Evolutionary conservation across 2,888 invertebrate species (phyloP), one percentile per base, ranked within the genome.

Genomic region (Emmelina monodactyla): DNA sequence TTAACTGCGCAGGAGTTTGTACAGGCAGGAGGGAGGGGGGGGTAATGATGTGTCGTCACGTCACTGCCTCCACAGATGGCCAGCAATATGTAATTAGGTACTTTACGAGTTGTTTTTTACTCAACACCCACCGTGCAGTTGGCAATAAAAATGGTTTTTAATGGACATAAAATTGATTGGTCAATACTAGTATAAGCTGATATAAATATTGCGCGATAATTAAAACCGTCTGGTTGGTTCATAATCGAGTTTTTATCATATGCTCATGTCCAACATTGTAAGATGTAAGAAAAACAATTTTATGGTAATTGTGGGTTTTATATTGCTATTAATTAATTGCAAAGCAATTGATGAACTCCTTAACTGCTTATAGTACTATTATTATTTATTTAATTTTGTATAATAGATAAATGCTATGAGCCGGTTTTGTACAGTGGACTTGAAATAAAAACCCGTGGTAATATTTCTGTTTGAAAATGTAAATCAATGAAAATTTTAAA

Each of bases 1-100:
- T 48, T 68, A 68, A 71, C 53, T 55, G 55, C 59, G 57, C 60
- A 60, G 58, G 55, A 59, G 55, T 55, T 54, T 42, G 10, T 31
- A 32, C 32, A 43, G 39, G 42, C 38, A 2, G 3, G 47, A 43
- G 34, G 39, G 49, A 44, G 47, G 43, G 37, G 32, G 31, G 30
- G 33, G 42, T 35, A 49, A 44, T 37, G 42, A 42, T 41, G 49
- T 50, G 49, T 50, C n/a, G n/a, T n/a, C n/a, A n/a, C n/a, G n/a
- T n/a, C n/a, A n/a, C 51, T 49, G 46, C 37, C 54, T 52, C 53
- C 51, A 49, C 45, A 58, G 57, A 57, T 47, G 54, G 56, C 59
- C 58, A 49, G 53, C 51, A 54, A 53, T 54, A 57, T 51, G 51
- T 60, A 62, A 60, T 60, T 58, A 62, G 44, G 44, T 45, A 44